Evolutionary conservation across 1,140 invertebrate species (phyloP).

Genomic region (Neocloeon triangulifer): DNA sequence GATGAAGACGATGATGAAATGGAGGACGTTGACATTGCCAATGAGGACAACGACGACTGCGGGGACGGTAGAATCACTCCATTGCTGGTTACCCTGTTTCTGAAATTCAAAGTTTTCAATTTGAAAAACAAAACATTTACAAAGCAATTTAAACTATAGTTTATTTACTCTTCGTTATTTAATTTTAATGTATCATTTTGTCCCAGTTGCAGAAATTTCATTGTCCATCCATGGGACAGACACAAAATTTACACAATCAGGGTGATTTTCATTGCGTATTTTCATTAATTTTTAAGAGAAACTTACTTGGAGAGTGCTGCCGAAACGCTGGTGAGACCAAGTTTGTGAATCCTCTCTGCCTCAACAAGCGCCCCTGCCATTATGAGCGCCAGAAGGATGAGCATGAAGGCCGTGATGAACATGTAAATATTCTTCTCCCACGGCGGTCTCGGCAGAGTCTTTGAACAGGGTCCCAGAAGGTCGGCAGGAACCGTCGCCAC

Average conservation of each 20-base stretch:
- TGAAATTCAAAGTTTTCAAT: slow-evolving; percentile 13
- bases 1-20: too few relatives aligned
- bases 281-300: too few relatives aligned
- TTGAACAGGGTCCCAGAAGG: slow-evolving; percentile 46
- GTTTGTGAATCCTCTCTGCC: slow-evolving; percentile 43
- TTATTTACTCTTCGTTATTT: too few relatives aligned
- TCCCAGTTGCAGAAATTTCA: too few relatives aligned
- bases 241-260: too few relatives aligned
- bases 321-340: slow-evolving; percentile 17
- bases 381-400: slow-evolving; percentile 38
- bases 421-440: slow-evolving; percentile 63
- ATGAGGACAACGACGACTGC: too few relatives aligned
- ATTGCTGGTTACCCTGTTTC: slow-evolving; percentile 14
- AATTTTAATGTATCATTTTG: too few relatives aligned
- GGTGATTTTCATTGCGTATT: too few relatives aligned
- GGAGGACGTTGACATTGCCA: too few relatives aligned
- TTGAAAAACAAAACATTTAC: too few relatives aligned
- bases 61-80: neutral
- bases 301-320: slow-evolving; percentile 11
- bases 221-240: too few relatives aligned
- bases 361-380: slow-evolving; percentile 48
- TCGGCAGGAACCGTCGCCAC: slow-evolving; percentile 57
- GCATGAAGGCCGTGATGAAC: slow-evolving; percentile 32
- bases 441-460: slow-evolving; percentile 44
- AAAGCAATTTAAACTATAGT: too few relatives aligned